A percentile compares a stretch with the other conserved stretches of the same genome.
phyloP scores from a whole-genome alignment of 2,888 invertebrate genomes.

The Nomada lathburiana region DNA sequence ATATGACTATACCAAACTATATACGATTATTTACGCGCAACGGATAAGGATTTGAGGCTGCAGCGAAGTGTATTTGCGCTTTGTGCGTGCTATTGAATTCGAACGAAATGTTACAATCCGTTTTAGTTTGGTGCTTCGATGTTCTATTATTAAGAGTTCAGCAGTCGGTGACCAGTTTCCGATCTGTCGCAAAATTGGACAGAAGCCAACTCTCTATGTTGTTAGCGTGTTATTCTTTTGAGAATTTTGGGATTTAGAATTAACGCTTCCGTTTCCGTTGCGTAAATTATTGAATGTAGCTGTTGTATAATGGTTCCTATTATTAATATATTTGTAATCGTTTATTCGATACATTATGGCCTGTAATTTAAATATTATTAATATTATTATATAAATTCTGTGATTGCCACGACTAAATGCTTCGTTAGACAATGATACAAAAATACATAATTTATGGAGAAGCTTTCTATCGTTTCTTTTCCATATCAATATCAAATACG shows the following conservation, averaged over 20 bases:
- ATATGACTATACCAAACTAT: not conserved
- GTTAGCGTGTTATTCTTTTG: conserved; percentile 15
- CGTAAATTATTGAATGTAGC: not conserved
- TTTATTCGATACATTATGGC: too few relatives aligned
- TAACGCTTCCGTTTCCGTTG: not conserved
- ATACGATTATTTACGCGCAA: not conserved
- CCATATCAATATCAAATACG: not conserved
- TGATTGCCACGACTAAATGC: not conserved
- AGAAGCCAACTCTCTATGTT: conserved; percentile 37
- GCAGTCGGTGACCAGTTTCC: conserved; percentile 31
- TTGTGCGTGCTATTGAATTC: not conserved
- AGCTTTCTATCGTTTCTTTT: not conserved
- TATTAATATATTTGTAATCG: not conserved
- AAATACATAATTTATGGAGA: conserved; percentile 4
- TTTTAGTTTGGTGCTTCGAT: conserved; percentile 4
- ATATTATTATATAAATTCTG: not conserved
- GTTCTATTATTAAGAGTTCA: conserved; percentile 58
- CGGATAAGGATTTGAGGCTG: not conserved
- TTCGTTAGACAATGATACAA: not conserved
- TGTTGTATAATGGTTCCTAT: not conserved
- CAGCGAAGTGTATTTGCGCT: not conserved
- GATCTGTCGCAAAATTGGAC: conserved; percentile 47
- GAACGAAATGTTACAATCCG: not conserved
- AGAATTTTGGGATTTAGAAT: conserved; percentile 4
- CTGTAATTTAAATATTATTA: not conserved